Percentiles rank a stretch among this genome's conserved stretches.
Conservation (phyloP, 2,113 vertebrate species). For the Probosciger aterrimus region DNA sequence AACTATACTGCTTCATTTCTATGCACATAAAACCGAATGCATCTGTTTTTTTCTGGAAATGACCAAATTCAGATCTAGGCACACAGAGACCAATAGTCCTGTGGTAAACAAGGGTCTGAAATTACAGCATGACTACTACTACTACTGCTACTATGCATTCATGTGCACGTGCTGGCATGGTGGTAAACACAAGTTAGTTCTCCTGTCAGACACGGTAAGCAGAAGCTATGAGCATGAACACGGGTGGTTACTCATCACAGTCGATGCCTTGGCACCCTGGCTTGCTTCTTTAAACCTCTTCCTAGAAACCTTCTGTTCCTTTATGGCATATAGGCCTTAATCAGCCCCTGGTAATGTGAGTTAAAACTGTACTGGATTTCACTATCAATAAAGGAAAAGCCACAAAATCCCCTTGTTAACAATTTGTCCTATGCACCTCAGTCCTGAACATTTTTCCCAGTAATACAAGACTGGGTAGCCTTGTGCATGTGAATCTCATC, state of each 20-base stretch:
- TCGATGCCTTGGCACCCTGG: accelerated
- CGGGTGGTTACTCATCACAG: accelerated
- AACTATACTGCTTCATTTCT: background rate
- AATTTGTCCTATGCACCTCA: background rate
- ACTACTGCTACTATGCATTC: background rate
- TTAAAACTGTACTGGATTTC: background rate
- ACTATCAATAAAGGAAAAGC: background rate
- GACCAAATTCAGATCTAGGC: background rate
- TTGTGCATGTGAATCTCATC: background rate
- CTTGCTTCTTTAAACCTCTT: background rate
- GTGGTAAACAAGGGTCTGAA: background rate
- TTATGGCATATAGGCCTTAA: background rate
- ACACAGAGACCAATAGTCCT: background rate
- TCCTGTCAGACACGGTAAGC: accelerated
- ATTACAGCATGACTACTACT: background rate
- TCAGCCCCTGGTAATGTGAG: accelerated
- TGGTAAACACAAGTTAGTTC: accelerated
- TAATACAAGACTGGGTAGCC: background rate
- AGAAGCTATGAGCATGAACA: accelerated
- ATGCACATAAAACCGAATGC: background rate
- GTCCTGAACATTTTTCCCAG: background rate
- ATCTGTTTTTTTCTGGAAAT: background rate
- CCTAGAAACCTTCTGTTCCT: background rate
- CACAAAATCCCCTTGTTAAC: background rate
- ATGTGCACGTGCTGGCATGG: accelerated